Base-by-base conservation (phyloP, 2,888 invertebrate genomes). In the Cactoblastis cactorum region DNA sequence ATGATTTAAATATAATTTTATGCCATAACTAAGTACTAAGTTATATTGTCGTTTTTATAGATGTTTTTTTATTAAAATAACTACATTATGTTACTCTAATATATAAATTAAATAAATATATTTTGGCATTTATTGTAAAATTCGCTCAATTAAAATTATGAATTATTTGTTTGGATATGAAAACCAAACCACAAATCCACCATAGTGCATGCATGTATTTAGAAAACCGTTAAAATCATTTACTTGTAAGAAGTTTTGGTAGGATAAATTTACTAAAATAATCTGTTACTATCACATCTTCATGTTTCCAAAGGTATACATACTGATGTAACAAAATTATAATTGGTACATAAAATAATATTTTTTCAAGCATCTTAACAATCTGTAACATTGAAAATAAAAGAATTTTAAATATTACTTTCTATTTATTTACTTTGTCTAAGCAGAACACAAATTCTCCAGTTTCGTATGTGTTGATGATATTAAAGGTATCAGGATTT, bases 11-110 rank as follows among this genome's bases (percentile, higher is more conserved):
- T 71, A 71, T 80, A 77, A 79, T 82, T 83, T 81, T 81, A 87
- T 85, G 87, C 87, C 87, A 87, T 87, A 87, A 84, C 82, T 86
- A 85, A 87, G 85, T 84, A 84, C 82, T 86, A 85, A 87, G 85
- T 84, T 86, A 84, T 82, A 76, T 66, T 60, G 55, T 58, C 60
- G 60, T 73, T 79, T 82, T 83, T 79, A 73, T 77, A 80, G 73
- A 64, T n/a, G n/a, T 75, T 77, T 83, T 80, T 82, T 70, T 69
- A 56, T 61, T 55, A 53, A 66, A 68, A 67, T 70, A 71, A 69
- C 70, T 70, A 68, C 72, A 75, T 71, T 76, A 68, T 65, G 67
- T 63, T 71, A 64, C 60, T 63, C 67, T 73, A 72, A 65, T 67
- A 59, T 67, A 69, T 57, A 55, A 28, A 28, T 58, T 59, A 59